Evolutionary conservation across 2,888 invertebrate species (phyloP).

Genomic region (Plusia festucae): DNA sequence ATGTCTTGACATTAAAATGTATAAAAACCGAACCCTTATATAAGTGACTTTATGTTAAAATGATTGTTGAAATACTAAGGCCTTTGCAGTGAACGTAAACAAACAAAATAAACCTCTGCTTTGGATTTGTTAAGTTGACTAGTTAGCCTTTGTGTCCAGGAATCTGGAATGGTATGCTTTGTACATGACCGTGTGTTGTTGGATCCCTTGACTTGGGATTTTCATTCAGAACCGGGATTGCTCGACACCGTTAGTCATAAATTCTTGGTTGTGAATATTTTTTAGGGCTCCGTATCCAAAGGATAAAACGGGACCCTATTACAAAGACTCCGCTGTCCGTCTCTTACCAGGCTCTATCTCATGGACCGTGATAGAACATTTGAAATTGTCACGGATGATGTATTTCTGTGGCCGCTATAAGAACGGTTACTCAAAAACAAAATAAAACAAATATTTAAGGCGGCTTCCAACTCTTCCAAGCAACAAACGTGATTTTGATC

Average conservation of each 20-base stretch:
- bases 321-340: no score
- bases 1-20: conserved; percentile 17
- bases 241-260: neutral
- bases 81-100: conserved; percentile 16
- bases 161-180: conserved; percentile 48
- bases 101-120: conserved; percentile 30
- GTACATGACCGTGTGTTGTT: conserved; percentile 1
- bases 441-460: no score
- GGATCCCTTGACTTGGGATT: neutral
- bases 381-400: no score
- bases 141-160: conserved; percentile 35
- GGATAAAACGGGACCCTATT: no score
- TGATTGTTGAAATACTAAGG: neutral
- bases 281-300: no score
- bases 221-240: neutral
- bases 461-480: no score
- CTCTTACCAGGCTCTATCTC: no score
- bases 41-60: conserved; percentile 27
- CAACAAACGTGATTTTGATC: no score
- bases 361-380: no score
- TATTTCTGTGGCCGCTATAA: no score
- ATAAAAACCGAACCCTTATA: conserved; percentile 15
- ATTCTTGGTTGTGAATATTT: neutral
- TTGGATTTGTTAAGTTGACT: conserved; percentile 35
- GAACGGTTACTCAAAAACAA: no score